phyloP scores from a whole-genome alignment of 2,888 invertebrate species.

The Andricus quercusramuli region DNA sequence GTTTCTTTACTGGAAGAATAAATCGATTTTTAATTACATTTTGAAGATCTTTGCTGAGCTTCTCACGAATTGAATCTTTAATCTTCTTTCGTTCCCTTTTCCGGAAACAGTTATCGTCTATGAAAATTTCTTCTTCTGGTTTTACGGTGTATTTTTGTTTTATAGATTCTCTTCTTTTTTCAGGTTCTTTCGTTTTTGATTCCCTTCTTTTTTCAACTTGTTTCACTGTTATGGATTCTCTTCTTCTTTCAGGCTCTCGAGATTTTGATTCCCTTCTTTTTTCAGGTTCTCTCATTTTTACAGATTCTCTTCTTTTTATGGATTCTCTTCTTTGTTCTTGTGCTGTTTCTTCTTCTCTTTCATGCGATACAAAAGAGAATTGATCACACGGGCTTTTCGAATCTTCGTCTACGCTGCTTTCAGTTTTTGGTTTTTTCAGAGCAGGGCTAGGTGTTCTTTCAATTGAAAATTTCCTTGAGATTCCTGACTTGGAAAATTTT shows the following conservation, averaged over 20 bases:
- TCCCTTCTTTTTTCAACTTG: neutral
- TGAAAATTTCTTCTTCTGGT: constrained; percentile 1
- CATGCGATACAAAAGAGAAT: neutral
- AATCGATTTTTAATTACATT: constrained; percentile 12
- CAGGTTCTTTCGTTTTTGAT: constrained; percentile 5
- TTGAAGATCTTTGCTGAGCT: constrained; percentile 7
- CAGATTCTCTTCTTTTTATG: neutral
- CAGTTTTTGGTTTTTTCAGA: neutral
- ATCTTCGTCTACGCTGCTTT: neutral
- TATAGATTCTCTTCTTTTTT: neutral
- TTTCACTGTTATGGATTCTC: neutral
- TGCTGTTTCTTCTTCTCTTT: neutral
- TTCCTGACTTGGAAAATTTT: neutral
- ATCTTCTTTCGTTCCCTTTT: constrained; percentile 14
- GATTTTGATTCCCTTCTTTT: neutral
- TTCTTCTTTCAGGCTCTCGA: neutral
- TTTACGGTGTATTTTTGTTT: neutral
- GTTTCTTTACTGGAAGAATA: constrained; percentile 27
- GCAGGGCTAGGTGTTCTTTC: constrained; percentile 10
- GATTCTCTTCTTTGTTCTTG: neutral
- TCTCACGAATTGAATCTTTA: constrained; percentile 35
- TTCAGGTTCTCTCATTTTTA: neutral
- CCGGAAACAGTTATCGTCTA: constrained; percentile 21
- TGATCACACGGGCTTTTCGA: too few relatives aligned
- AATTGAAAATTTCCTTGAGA: neutral